phyloP scores from a whole-genome alignment of 2,797 vertebrate species.

The Nannoperca australis region DNA sequence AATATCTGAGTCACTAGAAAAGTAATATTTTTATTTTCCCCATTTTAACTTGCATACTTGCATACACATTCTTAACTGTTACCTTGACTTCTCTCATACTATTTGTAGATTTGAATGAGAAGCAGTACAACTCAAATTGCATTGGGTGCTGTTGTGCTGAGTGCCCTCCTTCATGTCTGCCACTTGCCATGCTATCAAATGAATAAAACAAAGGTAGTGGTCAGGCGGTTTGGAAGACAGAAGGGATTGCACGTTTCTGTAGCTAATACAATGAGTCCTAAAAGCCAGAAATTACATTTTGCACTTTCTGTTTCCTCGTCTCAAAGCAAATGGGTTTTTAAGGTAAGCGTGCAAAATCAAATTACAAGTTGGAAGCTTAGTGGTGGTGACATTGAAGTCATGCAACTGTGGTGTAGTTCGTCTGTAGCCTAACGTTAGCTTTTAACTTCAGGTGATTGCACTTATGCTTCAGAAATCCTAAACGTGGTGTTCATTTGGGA shows the following conservation, averaged over 20 bases:
- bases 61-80: neutral
- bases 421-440: too few species aligned
- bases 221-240: neutral
- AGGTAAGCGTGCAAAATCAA: too few species aligned
- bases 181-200: conserved; percentile 17
- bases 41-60: neutral
- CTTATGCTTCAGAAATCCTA: too few species aligned
- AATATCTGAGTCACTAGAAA: neutral
- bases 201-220: conserved; percentile 20
- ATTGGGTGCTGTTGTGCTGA: neutral
- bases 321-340: too few species aligned
- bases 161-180: conserved; percentile 10
- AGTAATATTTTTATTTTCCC: neutral
- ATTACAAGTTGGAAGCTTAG: too few species aligned
- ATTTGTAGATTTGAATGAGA: neutral
- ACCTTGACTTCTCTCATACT: conserved; percentile 1
- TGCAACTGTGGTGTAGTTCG: too few species aligned
- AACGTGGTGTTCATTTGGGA: too few species aligned
- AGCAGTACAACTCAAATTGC: neutral
- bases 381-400: too few species aligned
- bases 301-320: too few species aligned
- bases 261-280: neutral
- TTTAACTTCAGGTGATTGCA: too few species aligned
- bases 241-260: neutral
- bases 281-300: too few species aligned